Base-by-base conservation (phyloP, 2,113 vertebrate genomes). In the Danionella cerebrum region DNA sequence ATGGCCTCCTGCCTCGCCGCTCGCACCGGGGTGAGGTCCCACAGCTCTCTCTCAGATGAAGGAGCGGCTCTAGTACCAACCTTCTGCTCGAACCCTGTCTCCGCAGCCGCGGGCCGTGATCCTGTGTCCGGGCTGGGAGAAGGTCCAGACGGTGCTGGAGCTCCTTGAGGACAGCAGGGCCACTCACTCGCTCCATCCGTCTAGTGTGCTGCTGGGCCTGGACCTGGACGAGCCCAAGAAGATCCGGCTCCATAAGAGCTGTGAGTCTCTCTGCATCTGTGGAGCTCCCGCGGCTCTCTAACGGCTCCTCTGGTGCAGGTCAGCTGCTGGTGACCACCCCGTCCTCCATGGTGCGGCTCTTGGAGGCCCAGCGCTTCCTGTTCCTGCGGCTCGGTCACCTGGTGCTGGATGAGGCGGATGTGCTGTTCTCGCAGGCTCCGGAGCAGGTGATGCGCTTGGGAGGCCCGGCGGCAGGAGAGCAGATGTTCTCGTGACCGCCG, bases 111-210 rank as follows among this genome's bases (percentile, higher is more conserved):
- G 92, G 19, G 92, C 85, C 0, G 83, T 96, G 65, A 80, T 98
- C 55, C 71, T 98, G 22, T 98, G 94, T 80, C 90, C 90, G 0
- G 86, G 90, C 19, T 93, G 92, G 93, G 88, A 88, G 82, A 97
- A 92, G 73, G 93, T 89, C 24, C 89, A 91, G 7, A 62, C 48
- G n/a, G 84, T 94, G 45, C 90, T 85, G 50, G 87, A 91, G 14
- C 67, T 91, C 1, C 77, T 98, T 76, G 80, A 88, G 52, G 84
- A 79, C 0, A 80, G 73, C 13, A 79, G 48, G 2, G 77, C 76
- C 18, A 75, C 62, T 44, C 76, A 76, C 1, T 67, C 2, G 2
- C 83, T 96, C 29, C 80, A 85, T 60, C 90, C 92, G 0, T 1
- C 76, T 67, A 50, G 85, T 7, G 13, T 93, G 69, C 83, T 91